A percentile compares a stretch with the other conserved stretches of the same genome.
These are phyloP conservation scores for Pristionchus arcanus DNA, from an alignment of 2,888 invertebrate genomes.

Conservation along the genomic window DNA sequence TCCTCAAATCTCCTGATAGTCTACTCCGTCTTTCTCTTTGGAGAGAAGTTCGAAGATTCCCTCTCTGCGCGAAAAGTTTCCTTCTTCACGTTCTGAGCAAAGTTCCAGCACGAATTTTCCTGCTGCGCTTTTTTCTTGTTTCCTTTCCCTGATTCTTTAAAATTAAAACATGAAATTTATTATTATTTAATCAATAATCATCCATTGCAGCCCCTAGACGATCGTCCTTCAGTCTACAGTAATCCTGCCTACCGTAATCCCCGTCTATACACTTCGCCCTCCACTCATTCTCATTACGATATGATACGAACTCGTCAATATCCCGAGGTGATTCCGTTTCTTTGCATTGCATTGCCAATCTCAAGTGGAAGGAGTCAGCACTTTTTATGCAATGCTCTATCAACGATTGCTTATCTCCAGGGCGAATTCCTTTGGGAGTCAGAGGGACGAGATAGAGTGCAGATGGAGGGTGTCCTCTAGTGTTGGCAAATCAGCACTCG, in stretches of 20 bases:
- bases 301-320: conserved; percentile 69
- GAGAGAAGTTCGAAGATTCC: conserved; percentile 16
- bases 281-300: conserved; percentile 45
- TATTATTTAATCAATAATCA: neutral
- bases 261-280: neutral
- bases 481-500: no score
- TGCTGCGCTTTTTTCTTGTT: no score
- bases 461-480: neutral
- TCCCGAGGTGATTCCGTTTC: conserved; percentile 62
- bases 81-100: neutral
- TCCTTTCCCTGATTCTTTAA: neutral
- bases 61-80: neutral
- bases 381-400: neutral
- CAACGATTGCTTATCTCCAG: neutral
- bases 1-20: neutral
- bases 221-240: conserved; percentile 13
- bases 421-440: neutral
- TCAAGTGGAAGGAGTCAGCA: neutral
- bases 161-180: neutral
- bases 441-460: neutral
- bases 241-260: conserved; percentile 49
- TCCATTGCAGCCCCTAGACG: conserved; percentile 27
- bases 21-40: neutral
- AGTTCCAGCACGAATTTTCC: neutral
- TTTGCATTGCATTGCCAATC: neutral